These are phyloP conservation scores for Aphis gossypii DNA, from an alignment of 1,140 invertebrate species.

Conservation along the genomic window DNA sequence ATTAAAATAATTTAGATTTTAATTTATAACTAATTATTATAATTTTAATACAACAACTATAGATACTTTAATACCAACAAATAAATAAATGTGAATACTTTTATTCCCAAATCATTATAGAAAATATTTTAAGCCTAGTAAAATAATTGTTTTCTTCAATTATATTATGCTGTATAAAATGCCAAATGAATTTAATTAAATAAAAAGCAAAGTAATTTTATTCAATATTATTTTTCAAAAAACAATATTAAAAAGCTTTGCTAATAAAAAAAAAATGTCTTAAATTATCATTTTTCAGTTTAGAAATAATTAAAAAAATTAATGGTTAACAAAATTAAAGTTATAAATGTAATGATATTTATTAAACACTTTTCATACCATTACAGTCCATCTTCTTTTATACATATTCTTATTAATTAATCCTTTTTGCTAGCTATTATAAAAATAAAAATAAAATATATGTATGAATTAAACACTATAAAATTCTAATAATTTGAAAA, in stretches of 20 bases:
- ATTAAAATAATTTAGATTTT: neutral
- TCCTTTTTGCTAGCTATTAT: neutral
- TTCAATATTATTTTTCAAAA: too few species aligned
- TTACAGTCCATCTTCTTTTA: neutral
- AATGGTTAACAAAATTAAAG: neutral
- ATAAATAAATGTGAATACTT: neutral
- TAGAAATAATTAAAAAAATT: neutral
- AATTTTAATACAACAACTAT: neutral
- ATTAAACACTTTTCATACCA: neutral
- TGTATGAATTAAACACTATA: neutral
- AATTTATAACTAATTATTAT: neutral
- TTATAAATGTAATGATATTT: neutral
- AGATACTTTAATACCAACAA: neutral
- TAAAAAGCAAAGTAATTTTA: neutral
- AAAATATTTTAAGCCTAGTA: neutral
- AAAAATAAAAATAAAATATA: neutral
- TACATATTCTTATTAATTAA: constrained; percentile 7
- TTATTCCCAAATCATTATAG: neutral
- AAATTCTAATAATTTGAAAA: neutral
- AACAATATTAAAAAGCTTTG: too few species aligned
- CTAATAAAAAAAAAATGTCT: neutral
- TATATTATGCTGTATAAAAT: neutral
- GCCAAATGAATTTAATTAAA: neutral
- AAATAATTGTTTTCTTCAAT: neutral
- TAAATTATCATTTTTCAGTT: neutral